Base-by-base conservation (phyloP, 2,113 vertebrate genomes). In the Lipotes vexillifer region DNA sequence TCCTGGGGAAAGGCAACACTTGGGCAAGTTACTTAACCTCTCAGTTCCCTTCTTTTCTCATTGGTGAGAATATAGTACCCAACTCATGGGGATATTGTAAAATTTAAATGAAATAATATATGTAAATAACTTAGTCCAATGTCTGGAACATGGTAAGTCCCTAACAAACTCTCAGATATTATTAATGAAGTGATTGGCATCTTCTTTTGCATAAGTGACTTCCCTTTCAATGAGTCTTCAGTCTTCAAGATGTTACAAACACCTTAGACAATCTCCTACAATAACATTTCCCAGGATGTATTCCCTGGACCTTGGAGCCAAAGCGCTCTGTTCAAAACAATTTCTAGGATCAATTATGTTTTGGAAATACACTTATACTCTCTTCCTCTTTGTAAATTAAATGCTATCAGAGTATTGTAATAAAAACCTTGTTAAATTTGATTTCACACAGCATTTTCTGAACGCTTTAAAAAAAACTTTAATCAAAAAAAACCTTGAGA, bases 361-460 rank as follows among this genome's bases (percentile, higher is more conserved):
- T 72, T 41, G 14, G 71, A 94, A 92, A 94, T 61, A 72, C 2
- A 49, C 55, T 57, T 92, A 38, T 6, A 6, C 25, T 90, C 59
- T 74, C 36, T 92, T n/a, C 25, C 44, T 68, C 68, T 91, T 77
- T 94, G 44, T 41, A 96, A 88, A 94, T 78, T 89, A 89, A 84
- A 74, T 85, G 17, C 2, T 65, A 38, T 55, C 29, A 75, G 20
- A 75, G 20, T 78, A 61, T 93, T 68, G 31, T 27, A 75, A 68
- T 72, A 85, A 81, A 80, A 85, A 74, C 66, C 18, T 52, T 59
- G 12, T 83, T 57, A 27, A 80, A 80, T 18, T 63, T n/a, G 36
- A 36, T 52, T 88, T 29, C 8, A 71, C 31, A 46, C 8, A 65
- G 15, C 44, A 44, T 71, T 13, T 41, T 72, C 36, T 61, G 72